Evolutionary conservation across 2,797 vertebrate species (phyloP), one percentile per base, ranked within the genome.

Genomic region (Myiotriccus ornatus): DNA sequence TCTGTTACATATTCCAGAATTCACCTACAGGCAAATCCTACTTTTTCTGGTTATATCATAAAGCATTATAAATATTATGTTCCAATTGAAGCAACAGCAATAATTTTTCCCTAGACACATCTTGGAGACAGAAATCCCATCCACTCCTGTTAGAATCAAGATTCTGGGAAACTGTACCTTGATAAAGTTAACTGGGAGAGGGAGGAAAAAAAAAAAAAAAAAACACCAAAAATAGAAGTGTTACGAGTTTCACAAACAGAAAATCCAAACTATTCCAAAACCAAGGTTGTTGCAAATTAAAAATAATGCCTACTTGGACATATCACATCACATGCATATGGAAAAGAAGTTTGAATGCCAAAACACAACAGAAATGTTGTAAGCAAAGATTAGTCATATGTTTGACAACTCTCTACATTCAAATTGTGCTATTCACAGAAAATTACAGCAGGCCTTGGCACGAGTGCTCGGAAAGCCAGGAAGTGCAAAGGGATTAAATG

Each of bases 331-430:
- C 12, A 41, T 8, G 10, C n/a, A 34, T 52, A 84, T 1, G 11
- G 82, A 94, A 94, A 87, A 65, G 39, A 93, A 84, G 47, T 25
- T 76, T 93, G 77, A 84, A 89, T 94, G 84, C 88, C 89, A 91
- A 64, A 92, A 90, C 65, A 74, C 93, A 94, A 96, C 75, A 93
- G 49, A 97, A 83, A 86, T 37, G 78, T 60, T 92, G 86, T 90
- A 95, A 52, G 85, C 19, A 65, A 87, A 93, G 92, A 96, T 84
- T 77, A 91, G 52, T 37, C 47, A 35, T 82, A 88, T 96, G 84
- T 88, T 89, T 95, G 83, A 95, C 74, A 97, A 95, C 80, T 86
- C 25, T 74, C 62, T 57, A 32, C 34, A 87, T 79, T 87, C 78
- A 77, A 90, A 88, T 43, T 53, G 60, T 79, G 83, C 65, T 90